A percentile compares a stretch with the other conserved stretches of the same genome.
phyloP scores from a whole-genome alignment of 2,888 invertebrate species.

The Microdon myrmicae region DNA sequence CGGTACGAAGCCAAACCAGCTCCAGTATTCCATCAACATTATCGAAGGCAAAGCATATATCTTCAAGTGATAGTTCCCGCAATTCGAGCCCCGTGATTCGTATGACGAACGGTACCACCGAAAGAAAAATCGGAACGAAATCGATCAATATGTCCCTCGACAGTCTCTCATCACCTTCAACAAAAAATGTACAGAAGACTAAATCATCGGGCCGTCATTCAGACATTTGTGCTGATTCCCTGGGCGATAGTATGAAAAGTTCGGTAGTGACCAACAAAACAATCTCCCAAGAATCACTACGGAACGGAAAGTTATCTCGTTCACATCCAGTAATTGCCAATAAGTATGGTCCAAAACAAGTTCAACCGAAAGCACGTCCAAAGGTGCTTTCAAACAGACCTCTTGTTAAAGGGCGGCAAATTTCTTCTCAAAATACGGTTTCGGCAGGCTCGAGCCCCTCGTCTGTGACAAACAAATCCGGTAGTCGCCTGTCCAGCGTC shows the following conservation, averaged over 20 bases:
- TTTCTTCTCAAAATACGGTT: slow-evolving; percentile 56
- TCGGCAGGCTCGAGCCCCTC: slow-evolving; percentile 66
- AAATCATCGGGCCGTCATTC: slow-evolving; percentile 56
- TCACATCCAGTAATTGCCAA: slow-evolving; percentile 61
- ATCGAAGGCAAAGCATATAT: slow-evolving; percentile 60
- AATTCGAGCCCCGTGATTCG: slow-evolving; percentile 64
- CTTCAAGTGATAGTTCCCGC: slow-evolving; percentile 66
- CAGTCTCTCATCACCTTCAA: slow-evolving; percentile 62
- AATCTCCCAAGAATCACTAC: slow-evolving; percentile 64
- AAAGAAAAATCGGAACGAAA: slow-evolving; percentile 59
- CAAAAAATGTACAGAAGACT: slow-evolving; percentile 55
- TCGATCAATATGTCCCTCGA: slow-evolving; percentile 65
- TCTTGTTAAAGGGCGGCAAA: slow-evolving; percentile 28
- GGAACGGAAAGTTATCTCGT: slow-evolving; percentile 57
- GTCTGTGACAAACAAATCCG: slow-evolving; percentile 65
- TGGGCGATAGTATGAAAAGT: slow-evolving; percentile 66
- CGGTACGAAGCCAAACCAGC: slow-evolving; percentile 63
- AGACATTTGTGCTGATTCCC: slow-evolving; percentile 62
- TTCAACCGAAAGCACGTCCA: slow-evolving; percentile 20
- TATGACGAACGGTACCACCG: slow-evolving; percentile 53
- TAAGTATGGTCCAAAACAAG: slow-evolving; percentile 28
- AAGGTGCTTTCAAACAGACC: slow-evolving; percentile 26
- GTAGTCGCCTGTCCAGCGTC: slow-evolving; percentile 64
- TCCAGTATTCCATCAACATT: slow-evolving; percentile 60
- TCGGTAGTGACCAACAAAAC: slow-evolving; percentile 66